Base-by-base conservation (phyloP, 2,797 vertebrate species). In the Myotis findleyi region DNA sequence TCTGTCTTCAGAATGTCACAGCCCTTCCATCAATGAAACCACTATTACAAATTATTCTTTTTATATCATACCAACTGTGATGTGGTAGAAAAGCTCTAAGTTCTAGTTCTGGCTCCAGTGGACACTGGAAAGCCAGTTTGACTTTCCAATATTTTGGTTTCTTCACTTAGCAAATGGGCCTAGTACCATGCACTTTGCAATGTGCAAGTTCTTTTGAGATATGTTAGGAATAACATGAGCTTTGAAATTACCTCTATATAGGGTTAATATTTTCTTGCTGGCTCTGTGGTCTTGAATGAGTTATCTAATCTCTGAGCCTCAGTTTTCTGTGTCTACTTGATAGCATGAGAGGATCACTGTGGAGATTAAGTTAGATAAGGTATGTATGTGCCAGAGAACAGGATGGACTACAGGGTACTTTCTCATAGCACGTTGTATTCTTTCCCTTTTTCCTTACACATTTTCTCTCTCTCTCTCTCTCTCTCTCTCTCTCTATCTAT, bases 1-100 rank as follows among this genome's bases (percentile, higher is more conserved):
- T 89, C 55, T 73, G 59, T 92, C 71, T 95, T 96, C n/a, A 93
- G 47, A 87, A 95, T 85, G n/a, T 86, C 57, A 51, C 20, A 55
- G 86, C 64, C 59, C 82, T 73, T 89, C n/a, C 77, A 25, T 81
- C 79, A 87, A 0, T 93, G 71, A 93, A 80, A 62, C 75, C 59
- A 71, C 33, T 66, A 38, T 82, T 85, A n/a, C n/a, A 91, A 23
- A 62, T 95, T 87, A 66, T 64, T 20, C 20, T 90, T 18, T 62
- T 89, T 64, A 17, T 36, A 80, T 69, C 57, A 33, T 83, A 91
- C 18, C 14, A 64, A 73, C 17, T 57, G 20, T 75, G 41, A 49
- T 64, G 11, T 18, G 14, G 17, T 72, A 36, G 88, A 71, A 77
- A 82, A 84, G 6, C 33, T 36, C 20, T 30, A 68, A 89, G 44